Percentiles rank a stretch among this genome's conserved stretches.
Evolutionary conservation across 2,888 invertebrate species (phyloP).

Genomic region (Noctua pronuba): DNA sequence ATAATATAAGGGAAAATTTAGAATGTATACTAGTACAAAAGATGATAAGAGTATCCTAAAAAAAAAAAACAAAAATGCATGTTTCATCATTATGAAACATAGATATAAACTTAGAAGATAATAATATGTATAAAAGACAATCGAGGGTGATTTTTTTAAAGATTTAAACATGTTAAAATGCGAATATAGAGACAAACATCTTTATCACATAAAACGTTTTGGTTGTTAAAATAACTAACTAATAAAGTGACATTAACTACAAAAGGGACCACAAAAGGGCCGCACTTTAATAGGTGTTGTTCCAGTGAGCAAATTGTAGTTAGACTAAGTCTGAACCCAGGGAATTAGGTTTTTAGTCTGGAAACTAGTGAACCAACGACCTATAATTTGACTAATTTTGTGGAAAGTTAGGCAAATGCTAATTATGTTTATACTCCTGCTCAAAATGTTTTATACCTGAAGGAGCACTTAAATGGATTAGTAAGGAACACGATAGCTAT

Average conservation of each 20-base stretch:
- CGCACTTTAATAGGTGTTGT: constrained; percentile 50
- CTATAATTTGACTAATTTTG: constrained; percentile 60
- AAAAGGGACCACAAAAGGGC: constrained; percentile 28
- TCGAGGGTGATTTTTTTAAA: neutral
- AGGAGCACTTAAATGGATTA: constrained; percentile 9
- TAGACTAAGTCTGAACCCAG: constrained; percentile 53
- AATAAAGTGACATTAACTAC: constrained; percentile 39
- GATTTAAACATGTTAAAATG: neutral
- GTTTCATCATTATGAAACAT: neutral
- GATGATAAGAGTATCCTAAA: too few species aligned
- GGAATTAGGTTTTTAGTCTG: constrained; percentile 56
- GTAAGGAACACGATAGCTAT: neutral
- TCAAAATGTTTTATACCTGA: constrained; percentile 19
- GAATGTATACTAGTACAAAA: neutral
- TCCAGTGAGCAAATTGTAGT: constrained; percentile 56
- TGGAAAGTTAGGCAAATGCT: constrained; percentile 52
- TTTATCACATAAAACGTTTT: neutral
- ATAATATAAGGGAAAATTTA: neutral
- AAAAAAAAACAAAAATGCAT: neutral
- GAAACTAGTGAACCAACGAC: constrained; percentile 38
- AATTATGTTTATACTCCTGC: constrained; percentile 40
- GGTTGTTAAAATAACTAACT: constrained; percentile 23
- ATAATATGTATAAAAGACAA: neutral
- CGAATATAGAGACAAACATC: neutral
- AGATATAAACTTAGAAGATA: too few species aligned